Evolutionary conservation across 2,888 invertebrate species (phyloP), one percentile per base, ranked within the genome.

Genomic region (Leucophenga maculata): DNA sequence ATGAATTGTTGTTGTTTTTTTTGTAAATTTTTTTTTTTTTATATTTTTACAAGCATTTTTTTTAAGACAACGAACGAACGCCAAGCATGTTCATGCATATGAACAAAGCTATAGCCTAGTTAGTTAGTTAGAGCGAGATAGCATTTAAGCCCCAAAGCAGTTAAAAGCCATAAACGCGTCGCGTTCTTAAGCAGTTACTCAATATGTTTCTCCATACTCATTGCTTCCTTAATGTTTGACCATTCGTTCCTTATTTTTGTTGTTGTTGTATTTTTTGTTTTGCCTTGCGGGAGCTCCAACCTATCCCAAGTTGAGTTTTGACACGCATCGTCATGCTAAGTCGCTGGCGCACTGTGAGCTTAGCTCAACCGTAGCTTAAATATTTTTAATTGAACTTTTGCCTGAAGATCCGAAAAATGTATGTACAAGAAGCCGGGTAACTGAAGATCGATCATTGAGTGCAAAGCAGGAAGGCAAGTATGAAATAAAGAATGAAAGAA

Each of bases 271-370:
- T 73, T 32, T 59, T 69, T 57, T 72, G 73, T 71, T 71, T 50
- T 80, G 80, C 80, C 83, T 83, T 80, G 77, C 82, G 81, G 80
- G 83, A 75, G 77, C 80, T 83, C 81, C 84, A 86, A 86, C 86
- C 86, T 86, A 86, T 85, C 86, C 86, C 86, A 86, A 86, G 86
- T 84, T 82, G 77, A 80, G 80, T 84, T 83, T 84, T 85, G 83
- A 86, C 84, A 86, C 85, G 85, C 86, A 84, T 84, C 83, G 66
- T 54, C 64, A 73, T 74, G 62, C 71, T 72, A 67, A 69, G 32
- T 31, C 26, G 70, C 70, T 11, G 14, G 32, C 14, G 22, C 6
- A 52, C 22, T 3, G 26, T 16, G 46, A 31, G 4, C 59, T 31
- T 46, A 13, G 20, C 31, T 8, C 16, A 67, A 62, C 54, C 18